phyloP scores from a whole-genome alignment of 1,140 invertebrate species.

The Anthonomus grandis region DNA sequence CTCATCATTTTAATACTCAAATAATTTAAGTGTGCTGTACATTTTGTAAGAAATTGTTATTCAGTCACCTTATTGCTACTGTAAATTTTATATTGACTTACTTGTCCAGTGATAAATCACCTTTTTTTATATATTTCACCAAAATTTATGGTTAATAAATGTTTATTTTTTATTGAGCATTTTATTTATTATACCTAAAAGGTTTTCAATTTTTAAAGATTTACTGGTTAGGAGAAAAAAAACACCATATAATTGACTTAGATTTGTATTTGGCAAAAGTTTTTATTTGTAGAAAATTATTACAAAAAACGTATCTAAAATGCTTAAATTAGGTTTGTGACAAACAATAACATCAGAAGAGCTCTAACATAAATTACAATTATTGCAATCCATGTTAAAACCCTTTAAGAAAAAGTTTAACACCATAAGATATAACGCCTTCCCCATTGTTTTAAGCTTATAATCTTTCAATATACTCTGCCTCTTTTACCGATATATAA shows the following conservation, averaged over 20 bases:
- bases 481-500: not conserved
- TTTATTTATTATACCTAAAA: no score
- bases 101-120: no score
- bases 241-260: constrained; percentile 35
- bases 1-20: no score
- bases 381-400: constrained; percentile 12
- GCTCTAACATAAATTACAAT: constrained; percentile 10
- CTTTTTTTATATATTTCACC: no score
- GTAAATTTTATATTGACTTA: no score
- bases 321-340: constrained; percentile 26
- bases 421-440: constrained; percentile 8
- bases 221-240: constrained; percentile 4
- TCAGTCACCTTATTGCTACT: no score
- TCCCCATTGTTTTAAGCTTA: not conserved
- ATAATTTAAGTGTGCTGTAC: no score
- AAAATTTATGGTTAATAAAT: no score
- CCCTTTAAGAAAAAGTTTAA: constrained; percentile 15
- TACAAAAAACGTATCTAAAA: constrained; percentile 25
- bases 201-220: no score
- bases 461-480: constrained; percentile 8
- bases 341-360: constrained; percentile 22
- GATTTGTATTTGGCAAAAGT: constrained; percentile 39
- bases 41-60: no score
- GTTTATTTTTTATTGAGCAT: no score
- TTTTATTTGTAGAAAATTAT: constrained; percentile 37